A percentile compares a stretch with the other conserved stretches of the same genome.
Evolutionary conservation across 1,140 invertebrate species (phyloP).

Genomic region (Drosophila ogumai): DNA sequence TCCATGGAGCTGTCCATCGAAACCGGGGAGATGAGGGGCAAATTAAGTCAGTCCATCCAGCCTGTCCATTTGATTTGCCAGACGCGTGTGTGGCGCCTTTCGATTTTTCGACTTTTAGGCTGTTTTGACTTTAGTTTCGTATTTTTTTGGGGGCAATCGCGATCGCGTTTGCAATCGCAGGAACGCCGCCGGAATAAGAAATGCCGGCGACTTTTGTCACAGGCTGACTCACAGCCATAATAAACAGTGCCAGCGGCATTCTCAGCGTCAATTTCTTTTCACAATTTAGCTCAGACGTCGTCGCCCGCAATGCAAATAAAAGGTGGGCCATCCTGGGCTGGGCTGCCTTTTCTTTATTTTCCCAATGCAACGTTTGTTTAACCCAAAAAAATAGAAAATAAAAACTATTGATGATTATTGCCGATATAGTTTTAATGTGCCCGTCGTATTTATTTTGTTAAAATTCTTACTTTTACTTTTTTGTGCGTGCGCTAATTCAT

Average conservation of each 20-base stretch:
- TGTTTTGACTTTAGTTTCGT: slow-evolving; percentile 27
- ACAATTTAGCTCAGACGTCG: slow-evolving; percentile 65
- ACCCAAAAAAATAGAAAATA: slow-evolving; percentile 41
- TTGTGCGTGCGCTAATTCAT: slow-evolving; percentile 55
- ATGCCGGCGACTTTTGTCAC: slow-evolving; percentile 36
- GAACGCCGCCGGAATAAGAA: slow-evolving; percentile 72
- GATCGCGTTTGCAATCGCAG: slow-evolving; percentile 65
- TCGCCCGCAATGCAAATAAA: slow-evolving; percentile 70
- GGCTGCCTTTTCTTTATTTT: slow-evolving; percentile 18
- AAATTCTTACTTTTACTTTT: slow-evolving; percentile 57
- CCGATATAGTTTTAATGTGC: slow-evolving; percentile 45
- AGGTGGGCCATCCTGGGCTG: slow-evolving; percentile 52
- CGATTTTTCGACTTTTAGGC: slow-evolving; percentile 52
- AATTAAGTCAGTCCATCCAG: slow-evolving; percentile 49
- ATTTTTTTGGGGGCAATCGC: slow-evolving; percentile 47
- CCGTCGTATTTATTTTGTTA: slow-evolving; percentile 70
- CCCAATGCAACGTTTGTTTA: slow-evolving; percentile 59
- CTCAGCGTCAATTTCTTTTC: slow-evolving; percentile 70
- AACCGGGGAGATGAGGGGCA: slow-evolving; percentile 19
- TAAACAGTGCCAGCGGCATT: slow-evolving; percentile 44
- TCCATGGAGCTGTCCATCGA: slow-evolving; percentile 8
- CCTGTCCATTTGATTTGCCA: slow-evolving; percentile 77
- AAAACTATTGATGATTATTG: slow-evolving; percentile 53
- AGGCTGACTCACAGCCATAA: slow-evolving; percentile 53
- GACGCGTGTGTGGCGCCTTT: slow-evolving; percentile 74